These are phyloP conservation scores for Aurelia coerulea DNA, from an alignment of 30 jellyfish, hydroid and myxozoan genomes.

Conservation along the genomic window DNA sequence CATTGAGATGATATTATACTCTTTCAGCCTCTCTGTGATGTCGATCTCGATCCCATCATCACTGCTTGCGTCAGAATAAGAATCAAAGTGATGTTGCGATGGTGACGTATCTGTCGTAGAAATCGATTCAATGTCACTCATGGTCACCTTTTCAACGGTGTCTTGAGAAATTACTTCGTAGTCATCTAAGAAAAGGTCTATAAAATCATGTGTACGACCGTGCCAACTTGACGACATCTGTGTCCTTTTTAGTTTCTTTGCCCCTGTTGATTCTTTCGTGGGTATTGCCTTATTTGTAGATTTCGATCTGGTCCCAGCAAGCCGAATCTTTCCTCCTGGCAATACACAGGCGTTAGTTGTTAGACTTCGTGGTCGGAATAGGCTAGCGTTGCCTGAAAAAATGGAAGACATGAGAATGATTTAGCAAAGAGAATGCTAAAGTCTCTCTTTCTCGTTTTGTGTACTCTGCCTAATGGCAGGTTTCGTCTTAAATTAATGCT, in stretches of 20 bases:
- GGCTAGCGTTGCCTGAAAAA: slow-evolving; percentile 16
- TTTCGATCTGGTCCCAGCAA: slow-evolving; percentile 61
- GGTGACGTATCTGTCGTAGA: slow-evolving; percentile 64
- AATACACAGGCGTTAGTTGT: slow-evolving; percentile 91
- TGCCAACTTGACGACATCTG: slow-evolving; percentile 94
- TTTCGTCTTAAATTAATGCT: no score
- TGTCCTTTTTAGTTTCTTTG: slow-evolving; percentile 10
- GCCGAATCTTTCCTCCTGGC: slow-evolving; percentile 93
- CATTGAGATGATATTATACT: slow-evolving; percentile 57
- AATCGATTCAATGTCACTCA: slow-evolving; percentile 72
- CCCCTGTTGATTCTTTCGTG: not conserved
- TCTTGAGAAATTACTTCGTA: slow-evolving; percentile 74
- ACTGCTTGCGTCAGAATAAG: slow-evolving; percentile 66
- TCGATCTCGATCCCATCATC: slow-evolving; percentile 89
- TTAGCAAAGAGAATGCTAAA: not conserved
- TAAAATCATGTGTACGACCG: slow-evolving; percentile 81
- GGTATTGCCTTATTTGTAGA: slow-evolving; percentile 38
- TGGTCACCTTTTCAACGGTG: slow-evolving; percentile 40
- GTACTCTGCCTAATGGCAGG: no score
- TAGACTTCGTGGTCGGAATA: slow-evolving; percentile 49
- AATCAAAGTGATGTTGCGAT: slow-evolving; percentile 27
- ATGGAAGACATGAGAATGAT: not conserved
- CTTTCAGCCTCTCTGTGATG: slow-evolving; percentile 58
- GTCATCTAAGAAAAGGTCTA: slow-evolving; percentile 82
- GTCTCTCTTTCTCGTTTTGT: not conserved